Conservation (phyloP, 1,140 invertebrate genomes). For the Drosophila nikananu region DNA sequence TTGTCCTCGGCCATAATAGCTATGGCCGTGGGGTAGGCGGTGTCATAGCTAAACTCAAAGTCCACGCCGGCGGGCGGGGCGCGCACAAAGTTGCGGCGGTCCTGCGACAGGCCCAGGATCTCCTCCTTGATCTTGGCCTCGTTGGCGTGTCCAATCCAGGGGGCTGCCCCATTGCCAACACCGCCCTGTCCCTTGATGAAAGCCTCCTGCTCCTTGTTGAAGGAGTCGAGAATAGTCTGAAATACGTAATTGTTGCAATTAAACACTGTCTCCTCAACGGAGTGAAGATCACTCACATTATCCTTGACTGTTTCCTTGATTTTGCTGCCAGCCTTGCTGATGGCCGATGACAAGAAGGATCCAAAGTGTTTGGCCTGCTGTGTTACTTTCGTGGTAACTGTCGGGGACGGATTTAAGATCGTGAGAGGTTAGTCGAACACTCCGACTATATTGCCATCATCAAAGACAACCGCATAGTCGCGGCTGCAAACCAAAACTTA, state of each 20-base stretch:
- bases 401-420: slow-evolving; percentile 23
- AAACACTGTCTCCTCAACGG: not conserved
- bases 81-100: slow-evolving; percentile 98
- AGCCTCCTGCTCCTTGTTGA: slow-evolving; percentile 98
- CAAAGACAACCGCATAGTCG: slow-evolving; percentile 26
- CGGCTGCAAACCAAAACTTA: slow-evolving; percentile 45
- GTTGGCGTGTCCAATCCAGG: slow-evolving; percentile 96
- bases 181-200: slow-evolving; percentile 95
- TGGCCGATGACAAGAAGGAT: slow-evolving; percentile 95
- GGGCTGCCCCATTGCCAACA: slow-evolving; percentile 92
- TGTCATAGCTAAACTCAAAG: slow-evolving; percentile 97
- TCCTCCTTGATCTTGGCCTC: slow-evolving; percentile 96
- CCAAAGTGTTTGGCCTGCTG: slow-evolving; percentile 96
- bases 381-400: slow-evolving; percentile 95
- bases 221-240: slow-evolving; percentile 97
- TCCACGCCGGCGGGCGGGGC: slow-evolving; percentile 97
- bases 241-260: slow-evolving; percentile 19
- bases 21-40: slow-evolving; percentile 95
- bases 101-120: slow-evolving; percentile 97
- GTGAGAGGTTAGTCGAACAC: not conserved
- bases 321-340: slow-evolving; percentile 96
- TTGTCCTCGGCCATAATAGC: slow-evolving; percentile 97
- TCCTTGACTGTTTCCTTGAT: slow-evolving; percentile 98
- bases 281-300: slow-evolving; percentile 90
- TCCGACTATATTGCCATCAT: not conserved